These are phyloP conservation scores for Drosophila cognata DNA, from an alignment of 2,888 invertebrate species.

Conservation along the genomic window DNA sequence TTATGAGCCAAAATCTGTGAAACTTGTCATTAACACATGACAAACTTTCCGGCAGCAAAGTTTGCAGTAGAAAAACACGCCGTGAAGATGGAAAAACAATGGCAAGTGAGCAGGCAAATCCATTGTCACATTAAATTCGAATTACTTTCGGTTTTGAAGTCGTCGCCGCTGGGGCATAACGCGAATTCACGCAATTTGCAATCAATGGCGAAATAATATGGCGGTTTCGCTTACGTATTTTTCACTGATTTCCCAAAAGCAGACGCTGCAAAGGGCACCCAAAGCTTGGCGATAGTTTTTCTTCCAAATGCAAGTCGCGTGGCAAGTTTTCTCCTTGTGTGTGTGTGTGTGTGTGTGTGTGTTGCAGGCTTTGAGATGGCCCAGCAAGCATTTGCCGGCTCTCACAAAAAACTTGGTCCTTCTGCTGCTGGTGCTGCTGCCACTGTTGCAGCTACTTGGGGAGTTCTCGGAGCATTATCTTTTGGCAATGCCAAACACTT, in stretches of 20 bases:
- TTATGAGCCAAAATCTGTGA: not conserved
- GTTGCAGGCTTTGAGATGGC: constrained; percentile 41
- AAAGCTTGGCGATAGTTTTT: constrained; percentile 56
- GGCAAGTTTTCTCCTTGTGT: constrained; percentile 35
- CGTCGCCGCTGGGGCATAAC: constrained; percentile 43
- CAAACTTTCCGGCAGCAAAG: not conserved
- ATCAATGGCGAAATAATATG: constrained; percentile 77
- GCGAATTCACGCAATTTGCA: constrained; percentile 68
- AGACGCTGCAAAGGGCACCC: constrained; percentile 41
- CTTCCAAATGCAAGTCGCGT: constrained; percentile 68
- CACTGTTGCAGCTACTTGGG: constrained; percentile 34
- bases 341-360: constrained; percentile 15
- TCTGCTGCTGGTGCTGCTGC: constrained; percentile 21
- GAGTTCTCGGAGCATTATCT: constrained; percentile 54
- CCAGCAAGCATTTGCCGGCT: constrained; percentile 62
- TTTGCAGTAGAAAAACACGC: not conserved
- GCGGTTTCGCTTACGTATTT: constrained; percentile 73
- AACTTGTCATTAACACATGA: constrained; percentile 5
- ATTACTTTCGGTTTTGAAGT: constrained; percentile 39
- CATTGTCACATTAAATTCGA: constrained; percentile 56
- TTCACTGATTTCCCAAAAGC: constrained; percentile 67
- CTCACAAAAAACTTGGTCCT: constrained; percentile 69
- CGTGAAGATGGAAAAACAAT: not conserved
- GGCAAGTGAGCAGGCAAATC: constrained; percentile 30
- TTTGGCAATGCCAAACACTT: constrained; percentile 76